Base-by-base conservation (phyloP, 2,113 vertebrate genomes). In the Gambusia holbrooki region DNA sequence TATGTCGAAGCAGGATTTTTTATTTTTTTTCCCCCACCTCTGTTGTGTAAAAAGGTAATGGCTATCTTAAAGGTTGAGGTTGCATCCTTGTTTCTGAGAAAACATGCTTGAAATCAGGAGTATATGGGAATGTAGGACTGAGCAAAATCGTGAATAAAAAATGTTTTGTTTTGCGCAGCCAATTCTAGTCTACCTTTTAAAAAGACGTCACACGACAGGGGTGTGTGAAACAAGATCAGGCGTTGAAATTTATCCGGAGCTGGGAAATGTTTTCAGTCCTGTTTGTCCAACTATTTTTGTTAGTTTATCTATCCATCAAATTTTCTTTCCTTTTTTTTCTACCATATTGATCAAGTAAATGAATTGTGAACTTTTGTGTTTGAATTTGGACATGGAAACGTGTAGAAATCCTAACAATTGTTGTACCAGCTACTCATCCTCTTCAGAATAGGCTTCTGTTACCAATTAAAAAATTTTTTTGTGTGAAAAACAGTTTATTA, bases 1-100 rank as follows among this genome's bases (percentile, higher is more conserved):
- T 30, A 27, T 64, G 72, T 76, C 84, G 66, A 76, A 69, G 15
- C 63, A 61, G 62, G 62, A 45, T 22, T 79, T 1, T 68, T 76
- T 13, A n/a, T n/a, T n/a, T 3, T n/a, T n/a, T n/a, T n/a, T n/a
- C n/a, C n/a, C 17, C 62, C 29, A 58, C 25, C 28, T 45, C 60
- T 45, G 51, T 71, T 67, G 5, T 48, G 51, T 58, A 58, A 58
- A 58, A 22, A 11, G 22, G 22, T 58, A 58, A n/a, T 58, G 8
- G 51, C 10, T 58, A 10, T 17, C 51, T 58, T 11, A 3, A 1
- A 58, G 51, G 51, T n/a, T n/a, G 51, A 58, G 8, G 51, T 9
- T 58, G 22, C 8, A 10, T 10, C 25, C 25, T 58, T n/a, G 25
- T 58, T 48, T 48, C 45, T 17, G 17, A 58, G 22, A n/a, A 58